Evolutionary conservation across 2,113 vertebrate genomes (phyloP).

Genomic region (Chloropsis hardwickii): DNA sequence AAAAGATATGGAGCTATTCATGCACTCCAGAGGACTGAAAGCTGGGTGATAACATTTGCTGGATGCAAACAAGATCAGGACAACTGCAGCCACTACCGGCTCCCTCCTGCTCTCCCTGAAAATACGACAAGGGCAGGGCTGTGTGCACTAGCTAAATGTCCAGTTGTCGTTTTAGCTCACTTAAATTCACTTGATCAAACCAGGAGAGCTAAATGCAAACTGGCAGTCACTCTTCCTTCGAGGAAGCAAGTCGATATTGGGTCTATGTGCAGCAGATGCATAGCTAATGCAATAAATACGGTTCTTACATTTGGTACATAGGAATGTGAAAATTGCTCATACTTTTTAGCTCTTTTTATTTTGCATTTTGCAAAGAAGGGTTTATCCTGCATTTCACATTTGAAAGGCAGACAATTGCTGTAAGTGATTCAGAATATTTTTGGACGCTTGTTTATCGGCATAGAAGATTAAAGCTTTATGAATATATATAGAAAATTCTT

Average conservation of each 20-base stretch:
- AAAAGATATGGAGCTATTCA: background rate
- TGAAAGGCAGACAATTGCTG: slow-evolving; percentile 32
- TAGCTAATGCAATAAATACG: slow-evolving; percentile 29
- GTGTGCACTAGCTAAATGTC: background rate
- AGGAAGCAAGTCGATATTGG: slow-evolving; percentile 32
- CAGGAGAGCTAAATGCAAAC: slow-evolving; percentile 10
- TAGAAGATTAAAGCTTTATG: slow-evolving; percentile 12
- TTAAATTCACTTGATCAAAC: slow-evolving; percentile 38
- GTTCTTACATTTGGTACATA: slow-evolving; percentile 7
- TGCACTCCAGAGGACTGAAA: slow-evolving; percentile 23
- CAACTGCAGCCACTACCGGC: background rate
- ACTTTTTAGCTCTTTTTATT: background rate
- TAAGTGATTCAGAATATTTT: slow-evolving; percentile 8
- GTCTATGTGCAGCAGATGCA: background rate
- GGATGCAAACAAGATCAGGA: background rate
- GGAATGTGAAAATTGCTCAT: background rate
- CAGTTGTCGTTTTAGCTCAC: slow-evolving; percentile 40
- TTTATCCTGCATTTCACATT: background rate
- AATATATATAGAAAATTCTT: background rate
- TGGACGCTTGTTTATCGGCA: background rate
- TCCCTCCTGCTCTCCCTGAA: background rate
- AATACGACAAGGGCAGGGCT: background rate
- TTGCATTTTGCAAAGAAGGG: background rate
- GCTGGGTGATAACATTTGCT: background rate
- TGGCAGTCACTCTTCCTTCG: slow-evolving; percentile 31